Evolutionary conservation across 1,140 invertebrate species (phyloP).

Genomic region (Drosophila pruinosa): DNA sequence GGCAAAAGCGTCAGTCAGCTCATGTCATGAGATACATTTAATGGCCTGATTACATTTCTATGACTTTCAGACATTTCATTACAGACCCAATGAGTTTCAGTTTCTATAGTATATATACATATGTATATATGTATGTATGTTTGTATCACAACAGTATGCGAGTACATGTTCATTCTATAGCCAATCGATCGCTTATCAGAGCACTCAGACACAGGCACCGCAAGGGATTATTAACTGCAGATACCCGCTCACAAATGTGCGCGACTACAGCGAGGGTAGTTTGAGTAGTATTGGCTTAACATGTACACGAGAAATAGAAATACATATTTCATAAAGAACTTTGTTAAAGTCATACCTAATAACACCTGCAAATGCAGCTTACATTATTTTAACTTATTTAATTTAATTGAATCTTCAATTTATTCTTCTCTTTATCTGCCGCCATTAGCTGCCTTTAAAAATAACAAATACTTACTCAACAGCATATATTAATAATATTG

Average conservation of each 20-base stretch:
- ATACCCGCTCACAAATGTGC: conserved; percentile 13
- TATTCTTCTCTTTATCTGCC: too few relatives aligned
- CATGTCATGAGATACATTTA: conserved; percentile 63
- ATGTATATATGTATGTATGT: background rate
- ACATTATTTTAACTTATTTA: too few relatives aligned
- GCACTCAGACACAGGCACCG: conserved; percentile 26
- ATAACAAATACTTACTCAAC: too few relatives aligned
- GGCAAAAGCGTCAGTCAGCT: background rate
- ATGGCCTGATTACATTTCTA: conserved; percentile 65
- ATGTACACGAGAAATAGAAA: too few relatives aligned
- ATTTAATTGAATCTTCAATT: too few relatives aligned
- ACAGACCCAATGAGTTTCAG: conserved; percentile 36
- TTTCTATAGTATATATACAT: conserved; percentile 1
- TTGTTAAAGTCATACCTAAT: too few relatives aligned
- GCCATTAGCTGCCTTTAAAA: too few relatives aligned
- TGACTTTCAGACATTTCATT: conserved; percentile 17
- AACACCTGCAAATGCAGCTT: too few relatives aligned
- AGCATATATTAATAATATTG: too few relatives aligned
- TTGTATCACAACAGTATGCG: too few relatives aligned
- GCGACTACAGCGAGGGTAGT: background rate
- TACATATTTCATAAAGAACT: too few relatives aligned
- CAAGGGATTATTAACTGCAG: conserved; percentile 32
- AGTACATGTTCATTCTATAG: background rate
- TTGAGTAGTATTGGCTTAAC: background rate
- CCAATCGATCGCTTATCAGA: conserved; percentile 44